These are phyloP conservation scores for Thyatira batis DNA, from an alignment of 2,888 invertebrate genomes.

Conservation along the genomic window DNA sequence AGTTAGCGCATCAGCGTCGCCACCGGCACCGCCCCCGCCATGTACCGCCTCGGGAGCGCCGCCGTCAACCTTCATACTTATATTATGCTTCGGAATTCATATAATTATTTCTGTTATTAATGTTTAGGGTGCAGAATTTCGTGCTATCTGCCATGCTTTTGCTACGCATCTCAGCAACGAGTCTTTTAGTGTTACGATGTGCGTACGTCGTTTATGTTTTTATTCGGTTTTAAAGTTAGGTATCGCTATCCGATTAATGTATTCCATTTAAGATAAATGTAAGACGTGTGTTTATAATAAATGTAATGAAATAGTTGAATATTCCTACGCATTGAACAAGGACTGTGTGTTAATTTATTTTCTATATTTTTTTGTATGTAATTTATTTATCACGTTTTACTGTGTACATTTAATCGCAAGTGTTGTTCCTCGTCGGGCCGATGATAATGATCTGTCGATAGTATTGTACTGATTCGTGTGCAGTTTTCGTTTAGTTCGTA, in stretches of 20 bases:
- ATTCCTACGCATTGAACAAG: constrained; percentile 75
- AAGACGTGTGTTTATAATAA: constrained; percentile 73
- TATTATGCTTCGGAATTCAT: constrained; percentile 63
- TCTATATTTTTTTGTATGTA: constrained; percentile 61
- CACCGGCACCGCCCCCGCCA: constrained; percentile 20
- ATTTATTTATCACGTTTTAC: constrained; percentile 75
- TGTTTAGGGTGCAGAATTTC: constrained; percentile 76
- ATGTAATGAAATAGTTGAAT: constrained; percentile 67
- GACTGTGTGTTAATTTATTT: constrained; percentile 80
- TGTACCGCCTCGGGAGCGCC: constrained; percentile 17
- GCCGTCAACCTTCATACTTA: constrained; percentile 10
- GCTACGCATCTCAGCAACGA: constrained; percentile 74
- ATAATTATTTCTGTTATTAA: constrained; percentile 67
- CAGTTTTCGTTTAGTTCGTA: constrained; percentile 42
- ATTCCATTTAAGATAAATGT: constrained; percentile 76
- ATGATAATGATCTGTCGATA: constrained; percentile 67
- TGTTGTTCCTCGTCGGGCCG: constrained; percentile 50
- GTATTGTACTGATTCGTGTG: constrained; percentile 57
- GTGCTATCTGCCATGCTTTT: constrained; percentile 78
- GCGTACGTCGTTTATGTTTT: constrained; percentile 50
- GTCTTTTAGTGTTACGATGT: constrained; percentile 60
- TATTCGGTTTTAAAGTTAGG: constrained; percentile 60
- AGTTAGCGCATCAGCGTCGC: constrained; percentile 30
- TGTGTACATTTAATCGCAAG: constrained; percentile 54
- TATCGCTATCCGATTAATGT: constrained; percentile 71